These are phyloP conservation scores for Drosophila murphyi DNA, from an alignment of 1,140 invertebrate species.

Conservation along the genomic window DNA sequence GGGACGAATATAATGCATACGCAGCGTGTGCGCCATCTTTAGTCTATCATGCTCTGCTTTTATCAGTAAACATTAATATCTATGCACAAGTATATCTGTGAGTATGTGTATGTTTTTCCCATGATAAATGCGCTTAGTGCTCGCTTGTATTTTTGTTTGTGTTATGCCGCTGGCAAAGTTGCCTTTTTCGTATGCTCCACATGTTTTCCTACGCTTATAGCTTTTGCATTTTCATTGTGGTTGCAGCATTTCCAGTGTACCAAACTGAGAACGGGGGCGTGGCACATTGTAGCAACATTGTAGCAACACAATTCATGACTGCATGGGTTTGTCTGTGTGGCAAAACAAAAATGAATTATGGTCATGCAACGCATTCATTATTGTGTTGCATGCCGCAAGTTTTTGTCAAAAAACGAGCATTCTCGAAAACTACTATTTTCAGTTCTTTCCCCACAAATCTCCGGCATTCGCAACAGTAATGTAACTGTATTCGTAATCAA, in stretches of 20 bases:
- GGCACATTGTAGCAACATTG: slow-evolving; percentile 13
- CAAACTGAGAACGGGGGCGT: slow-evolving; percentile 11
- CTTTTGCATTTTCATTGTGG: slow-evolving; percentile 34
- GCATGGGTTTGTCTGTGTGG: slow-evolving; percentile 4
- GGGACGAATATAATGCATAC: slow-evolving; percentile 44
- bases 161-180: slow-evolving; percentile 19
- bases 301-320: slow-evolving; percentile 19
- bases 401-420: slow-evolving; percentile 10
- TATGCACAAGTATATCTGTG: slow-evolving; percentile 4
- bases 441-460: background rate
- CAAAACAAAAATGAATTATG: slow-evolving; percentile 35
- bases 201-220: slow-evolving; percentile 34
- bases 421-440: background rate
- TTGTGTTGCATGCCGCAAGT: slow-evolving; percentile 17
- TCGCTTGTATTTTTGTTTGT: slow-evolving; percentile 18
- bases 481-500: slow-evolving; percentile 10
- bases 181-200: slow-evolving; percentile 31
- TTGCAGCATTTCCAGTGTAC: slow-evolving; percentile 6
- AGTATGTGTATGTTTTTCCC: slow-evolving; percentile 6
- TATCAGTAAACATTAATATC: slow-evolving; percentile 46
- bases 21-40: slow-evolving; percentile 32
- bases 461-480: background rate
- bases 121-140: slow-evolving; percentile 44
- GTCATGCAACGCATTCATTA: slow-evolving; percentile 36
- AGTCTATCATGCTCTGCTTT: slow-evolving; percentile 37